These are phyloP conservation scores for Cuniculus paca DNA, from an alignment of 2,797 vertebrate species.

Conservation along the genomic window DNA sequence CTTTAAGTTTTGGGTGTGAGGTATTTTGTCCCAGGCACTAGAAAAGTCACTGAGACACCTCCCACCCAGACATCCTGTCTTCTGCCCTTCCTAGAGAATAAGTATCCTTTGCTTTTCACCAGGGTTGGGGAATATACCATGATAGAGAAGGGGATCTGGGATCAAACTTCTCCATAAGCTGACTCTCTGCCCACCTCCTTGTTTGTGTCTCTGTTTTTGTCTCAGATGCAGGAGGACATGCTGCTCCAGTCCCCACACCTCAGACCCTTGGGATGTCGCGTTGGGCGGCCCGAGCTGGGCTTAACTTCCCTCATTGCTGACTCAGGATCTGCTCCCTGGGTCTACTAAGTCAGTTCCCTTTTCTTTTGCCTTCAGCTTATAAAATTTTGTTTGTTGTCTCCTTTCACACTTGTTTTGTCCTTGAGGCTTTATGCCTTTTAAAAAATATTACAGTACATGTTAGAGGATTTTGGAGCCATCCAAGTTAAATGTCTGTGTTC, in stretches of 20 bases:
- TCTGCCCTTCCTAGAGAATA: neutral
- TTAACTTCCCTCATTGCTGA: neutral
- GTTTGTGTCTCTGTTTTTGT: neutral
- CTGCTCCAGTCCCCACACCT: neutral
- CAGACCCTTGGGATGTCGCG: neutral
- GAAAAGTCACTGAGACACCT: neutral
- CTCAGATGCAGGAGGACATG: neutral
- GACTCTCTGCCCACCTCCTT: neutral
- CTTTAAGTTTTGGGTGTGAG: neutral
- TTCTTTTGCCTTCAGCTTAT: slow-evolving; percentile 28
- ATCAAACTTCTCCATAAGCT: neutral
- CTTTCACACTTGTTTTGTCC: slow-evolving; percentile 43
- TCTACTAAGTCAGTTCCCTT: neutral
- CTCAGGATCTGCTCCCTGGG: neutral
- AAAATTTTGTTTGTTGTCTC: neutral
- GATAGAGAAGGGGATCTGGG: neutral
- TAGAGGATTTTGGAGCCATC: slow-evolving; percentile 21
- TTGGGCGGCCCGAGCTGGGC: neutral
- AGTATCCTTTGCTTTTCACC: neutral
- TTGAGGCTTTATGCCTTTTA: slow-evolving; percentile 14
- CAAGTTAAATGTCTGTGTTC: slow-evolving; percentile 30
- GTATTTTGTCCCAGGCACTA: neutral
- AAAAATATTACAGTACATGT: neutral
- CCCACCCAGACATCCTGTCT: neutral
- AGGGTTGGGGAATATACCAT: neutral